phyloP scores from a whole-genome alignment of 64 coral and sea anemone genomes.

The Montipora efflorescens region DNA sequence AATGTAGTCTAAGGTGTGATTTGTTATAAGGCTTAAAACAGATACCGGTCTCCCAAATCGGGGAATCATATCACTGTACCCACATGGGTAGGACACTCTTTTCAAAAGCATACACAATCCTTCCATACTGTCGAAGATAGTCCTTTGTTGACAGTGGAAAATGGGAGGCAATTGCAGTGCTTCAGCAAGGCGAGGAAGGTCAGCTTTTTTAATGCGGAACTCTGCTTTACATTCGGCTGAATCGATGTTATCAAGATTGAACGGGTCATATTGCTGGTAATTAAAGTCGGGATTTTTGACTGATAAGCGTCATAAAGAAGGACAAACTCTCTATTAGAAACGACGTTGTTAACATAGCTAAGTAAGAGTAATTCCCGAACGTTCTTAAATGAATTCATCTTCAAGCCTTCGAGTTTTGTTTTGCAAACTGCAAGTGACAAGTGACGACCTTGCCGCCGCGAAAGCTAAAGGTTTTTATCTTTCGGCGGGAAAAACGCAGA shows the following conservation, averaged over 20 bases:
- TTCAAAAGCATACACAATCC: slow-evolving; percentile 47
- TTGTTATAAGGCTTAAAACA: slow-evolving; percentile 42
- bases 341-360: slow-evolving; percentile 64
- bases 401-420: slow-evolving; percentile 39
- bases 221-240: slow-evolving; percentile 44
- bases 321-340: slow-evolving; percentile 41
- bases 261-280: slow-evolving; percentile 51
- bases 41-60: slow-evolving; percentile 42
- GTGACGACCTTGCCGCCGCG: slow-evolving; percentile 34
- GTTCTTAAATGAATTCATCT: slow-evolving; percentile 37
- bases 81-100: slow-evolving; percentile 47
- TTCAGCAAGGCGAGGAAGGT: slow-evolving; percentile 56
- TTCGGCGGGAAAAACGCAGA: slow-evolving; percentile 34
- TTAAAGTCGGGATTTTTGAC: slow-evolving; percentile 59
- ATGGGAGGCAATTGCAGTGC: slow-evolving; percentile 41
- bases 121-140: slow-evolving; percentile 26
- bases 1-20: slow-evolving; percentile 44
- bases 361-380: slow-evolving; percentile 57
- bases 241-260: slow-evolving; percentile 43
- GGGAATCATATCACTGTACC: slow-evolving; percentile 35
- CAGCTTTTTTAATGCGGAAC: slow-evolving; percentile 38
- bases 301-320: slow-evolving; percentile 60
- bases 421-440: slow-evolving; percentile 24
- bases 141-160: slow-evolving; percentile 40
- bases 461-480: slow-evolving; percentile 36